Conservation (phyloP, 37 sponge, comb jelly and placozoan genomes). For the Chondrilla cf. caribensis region DNA sequence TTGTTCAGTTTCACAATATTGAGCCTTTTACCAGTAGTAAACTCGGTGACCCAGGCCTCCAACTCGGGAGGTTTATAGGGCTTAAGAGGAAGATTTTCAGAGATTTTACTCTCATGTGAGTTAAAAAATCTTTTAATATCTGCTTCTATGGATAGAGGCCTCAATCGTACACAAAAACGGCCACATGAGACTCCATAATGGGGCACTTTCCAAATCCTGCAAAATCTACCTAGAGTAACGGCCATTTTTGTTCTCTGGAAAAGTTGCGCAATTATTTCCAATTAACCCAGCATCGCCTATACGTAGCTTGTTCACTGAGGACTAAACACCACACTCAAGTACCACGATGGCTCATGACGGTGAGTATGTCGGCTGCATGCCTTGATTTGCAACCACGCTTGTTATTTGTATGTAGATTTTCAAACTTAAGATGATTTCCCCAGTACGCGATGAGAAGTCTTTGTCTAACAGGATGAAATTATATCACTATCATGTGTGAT, state of each 20-base stretch:
- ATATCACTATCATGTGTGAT: too few species aligned
- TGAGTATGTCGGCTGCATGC: not conserved
- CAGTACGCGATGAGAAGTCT: too few species aligned
- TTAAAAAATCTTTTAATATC: not conserved
- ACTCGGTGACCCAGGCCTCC: constrained; percentile 62
- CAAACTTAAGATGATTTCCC: too few species aligned
- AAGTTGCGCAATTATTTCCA: constrained; percentile 12
- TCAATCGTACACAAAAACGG: too few species aligned
- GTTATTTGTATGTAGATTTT: too few species aligned
- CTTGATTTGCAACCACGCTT: not conserved
- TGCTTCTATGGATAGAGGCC: not conserved
- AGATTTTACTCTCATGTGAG: not conserved
- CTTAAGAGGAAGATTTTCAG: not conserved
- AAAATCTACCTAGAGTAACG: not conserved
- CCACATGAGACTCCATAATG: too few species aligned
- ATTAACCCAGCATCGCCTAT: not conserved
- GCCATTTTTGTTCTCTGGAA: constrained; percentile 4
- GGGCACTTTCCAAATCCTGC: too few species aligned
- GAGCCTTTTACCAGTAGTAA: constrained; percentile 56
- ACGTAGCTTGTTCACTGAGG: too few species aligned
- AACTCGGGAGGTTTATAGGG: constrained; percentile 46
- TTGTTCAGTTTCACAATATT: constrained; percentile 59
- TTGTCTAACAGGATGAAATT: too few species aligned
- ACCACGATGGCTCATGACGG: constrained; percentile 3
- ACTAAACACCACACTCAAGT: too few species aligned